Base-by-base conservation (phyloP, 2,797 vertebrate species). In the Caiman crocodilus region DNA sequence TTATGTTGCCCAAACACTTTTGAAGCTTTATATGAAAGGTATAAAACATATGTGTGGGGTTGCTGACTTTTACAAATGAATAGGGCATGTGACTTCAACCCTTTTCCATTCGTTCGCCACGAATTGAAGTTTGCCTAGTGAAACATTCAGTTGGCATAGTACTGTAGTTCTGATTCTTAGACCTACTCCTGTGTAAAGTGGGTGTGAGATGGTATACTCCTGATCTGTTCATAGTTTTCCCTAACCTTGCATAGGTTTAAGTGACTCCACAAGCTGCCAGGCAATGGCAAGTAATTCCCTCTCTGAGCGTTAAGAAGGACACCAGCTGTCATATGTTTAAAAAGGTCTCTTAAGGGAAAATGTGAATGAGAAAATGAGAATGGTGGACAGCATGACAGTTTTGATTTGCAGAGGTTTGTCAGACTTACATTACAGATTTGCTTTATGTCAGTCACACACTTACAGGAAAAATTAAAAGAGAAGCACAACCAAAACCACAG, bases 101-200 rank as follows among this genome's bases (percentile, higher is more conserved):
- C 3, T 80, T 93, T 92, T 25, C 65, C 65, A 32, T 76, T 25
- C 21, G 6, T 26, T 77, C 84, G 58, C 58, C 67, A 76, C 26
- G 13, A 69, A 86, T 50, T 50, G 82, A 82, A 57, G 35, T 0
- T 75, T 23, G 5, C 85, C 58, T 83, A 20, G 30, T 74, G 81
- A 93, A 64, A 73, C 9, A 77, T 87, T 90, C 90, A 93, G 93
- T 94, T 92, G 93, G 13, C 0, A 0, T 58, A 65, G 59, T 64
- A 21, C 57, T 65, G 58, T 69, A 28, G 28, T 57, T 65, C 23
- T 82, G 67, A 9, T 79, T 89, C 90, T 94, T 79, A 32, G 75
- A 8, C 58, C 86, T 94, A 84, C 79, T 79, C 86, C 84, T 93
- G 75, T 50, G 84, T 84, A 71, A 85, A 94, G 90, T 71, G 84